Evolutionary conservation across 2,888 invertebrate species (phyloP), one percentile per base, ranked within the genome.

Genomic region (Tetropium fuscum): DNA sequence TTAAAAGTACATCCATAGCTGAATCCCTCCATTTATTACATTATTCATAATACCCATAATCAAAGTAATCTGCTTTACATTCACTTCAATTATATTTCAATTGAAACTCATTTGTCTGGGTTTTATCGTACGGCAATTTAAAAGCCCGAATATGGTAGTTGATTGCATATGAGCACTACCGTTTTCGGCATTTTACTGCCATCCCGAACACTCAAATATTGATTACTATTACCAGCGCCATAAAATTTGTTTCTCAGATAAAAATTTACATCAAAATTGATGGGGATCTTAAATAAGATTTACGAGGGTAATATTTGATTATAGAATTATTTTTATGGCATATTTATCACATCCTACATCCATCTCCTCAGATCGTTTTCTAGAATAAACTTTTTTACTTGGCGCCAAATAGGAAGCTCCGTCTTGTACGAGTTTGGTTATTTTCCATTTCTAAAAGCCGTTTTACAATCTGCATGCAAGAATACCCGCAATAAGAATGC

Each of bases 271-370:
- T 48, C 36, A 16, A 34, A 48, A 38, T 38, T 15, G 40, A 40
- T 15, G 51, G 22, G 51, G 40, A 40, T 40, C 40, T 27, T 38
- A 51, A 51, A 43, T 13, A 15, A 51, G 51, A 51, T 51, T 51
- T 51, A 51, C 16, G 25, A 27, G 11, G 18, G 38, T 19, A 51
- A 40, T 51, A 40, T 51, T 51, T 38, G 51, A 40, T 51, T 51
- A 51, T 51, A 25, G n/a, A 57, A 57, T 60, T 60, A 60, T 36
- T 47, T 55, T 60, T 56, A 55, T 32, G 32, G 55, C 55, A 20
- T 47, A 49, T 60, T 51, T 60, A 49, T 55, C 55, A 44, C 49
- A 27, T 58, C 40, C 53, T 53, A 48, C 41, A 11, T 41, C 27
- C 19, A 10, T 32, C 27, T 41, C 43, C 11, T 11, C 10, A 25